Evolutionary conservation across 1,140 invertebrate species (phyloP).

Genomic region (Leptoteleia sp.): DNA sequence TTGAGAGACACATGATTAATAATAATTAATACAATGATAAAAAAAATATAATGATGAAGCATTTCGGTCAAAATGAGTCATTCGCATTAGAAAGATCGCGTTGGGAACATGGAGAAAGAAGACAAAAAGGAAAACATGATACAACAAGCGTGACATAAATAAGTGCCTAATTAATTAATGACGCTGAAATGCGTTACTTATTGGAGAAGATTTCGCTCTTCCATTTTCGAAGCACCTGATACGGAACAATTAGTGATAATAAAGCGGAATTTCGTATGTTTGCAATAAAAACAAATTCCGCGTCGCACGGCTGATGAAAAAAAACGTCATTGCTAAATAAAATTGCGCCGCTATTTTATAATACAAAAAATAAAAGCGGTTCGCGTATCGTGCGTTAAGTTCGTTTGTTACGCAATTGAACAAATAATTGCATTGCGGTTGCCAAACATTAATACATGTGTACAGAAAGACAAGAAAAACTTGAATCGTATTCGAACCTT

Average conservation of each 20-base stretch:
- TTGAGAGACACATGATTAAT: too few species aligned
- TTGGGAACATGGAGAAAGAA: slow-evolving; percentile 1
- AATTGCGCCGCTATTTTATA: slow-evolving; percentile 2
- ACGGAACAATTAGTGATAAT: slow-evolving; percentile 18
- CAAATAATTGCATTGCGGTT: slow-evolving; percentile 1
- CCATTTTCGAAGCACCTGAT: slow-evolving; percentile 9
- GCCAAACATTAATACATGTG: slow-evolving; percentile 1
- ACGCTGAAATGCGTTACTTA: slow-evolving; percentile 24
- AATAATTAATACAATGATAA: too few species aligned
- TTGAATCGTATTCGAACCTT: not conserved
- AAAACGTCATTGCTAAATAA: slow-evolving; percentile 9
- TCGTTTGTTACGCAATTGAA: slow-evolving; percentile 7
- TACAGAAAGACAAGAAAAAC: not conserved
- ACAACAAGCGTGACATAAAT: slow-evolving; percentile 53
- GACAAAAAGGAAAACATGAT: slow-evolving; percentile 3
- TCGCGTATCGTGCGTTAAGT: slow-evolving; percentile 1
- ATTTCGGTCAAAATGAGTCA: slow-evolving; percentile 13
- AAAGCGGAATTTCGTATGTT: slow-evolving; percentile 12
- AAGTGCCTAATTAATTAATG: slow-evolving; percentile 41
- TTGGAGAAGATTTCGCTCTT: slow-evolving; percentile 37
- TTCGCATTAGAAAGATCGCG: not conserved
- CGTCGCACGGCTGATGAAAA: not conserved
- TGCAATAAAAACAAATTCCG: slow-evolving; percentile 8
- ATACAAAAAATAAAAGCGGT: slow-evolving; percentile 23
- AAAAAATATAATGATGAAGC: too few species aligned